phyloP scores from a whole-genome alignment of 2,797 vertebrate genomes.

The Sus cebifrons region DNA sequence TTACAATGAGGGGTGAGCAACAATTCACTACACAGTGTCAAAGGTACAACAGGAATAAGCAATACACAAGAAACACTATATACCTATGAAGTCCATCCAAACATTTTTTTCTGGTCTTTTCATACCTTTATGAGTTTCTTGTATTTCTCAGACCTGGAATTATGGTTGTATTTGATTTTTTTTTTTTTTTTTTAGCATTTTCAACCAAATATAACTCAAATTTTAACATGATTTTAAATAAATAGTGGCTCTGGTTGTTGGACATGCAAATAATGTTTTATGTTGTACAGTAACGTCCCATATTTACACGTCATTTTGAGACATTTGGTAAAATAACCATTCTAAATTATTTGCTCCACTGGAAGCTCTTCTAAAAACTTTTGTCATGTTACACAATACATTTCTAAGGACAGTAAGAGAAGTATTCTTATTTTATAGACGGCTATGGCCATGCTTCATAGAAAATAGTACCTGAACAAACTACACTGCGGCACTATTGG shows the following conservation, averaged over 20 bases:
- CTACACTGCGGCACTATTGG: not conserved
- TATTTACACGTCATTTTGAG: slow-evolving; percentile 28
- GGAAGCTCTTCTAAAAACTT: slow-evolving; percentile 3
- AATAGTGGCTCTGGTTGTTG: not conserved
- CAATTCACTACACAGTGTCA: not conserved
- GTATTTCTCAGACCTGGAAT: not conserved
- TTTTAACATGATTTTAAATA: slow-evolving; percentile 48
- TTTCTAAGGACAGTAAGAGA: not conserved
- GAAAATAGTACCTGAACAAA: not conserved
- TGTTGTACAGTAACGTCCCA: not conserved
- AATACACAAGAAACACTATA: not conserved
- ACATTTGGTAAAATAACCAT: not conserved
- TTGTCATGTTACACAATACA: not conserved
- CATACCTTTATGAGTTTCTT: not conserved
- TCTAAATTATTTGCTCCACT: slow-evolving; percentile 32
- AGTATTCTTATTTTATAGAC: slow-evolving; percentile 5
- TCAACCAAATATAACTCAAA: not conserved
- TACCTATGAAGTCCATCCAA: not conserved
- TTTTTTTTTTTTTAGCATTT: not conserved
- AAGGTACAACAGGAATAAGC: not conserved
- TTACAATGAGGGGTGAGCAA: not conserved
- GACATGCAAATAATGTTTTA: not conserved
- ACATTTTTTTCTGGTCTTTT: not conserved
- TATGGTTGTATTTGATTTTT: not conserved
- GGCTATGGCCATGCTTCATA: not conserved